Evolutionary conservation across 2,113 vertebrate genomes (phyloP), one percentile per base, ranked within the genome.

Genomic region (Eptesicus fuscus): DNA sequence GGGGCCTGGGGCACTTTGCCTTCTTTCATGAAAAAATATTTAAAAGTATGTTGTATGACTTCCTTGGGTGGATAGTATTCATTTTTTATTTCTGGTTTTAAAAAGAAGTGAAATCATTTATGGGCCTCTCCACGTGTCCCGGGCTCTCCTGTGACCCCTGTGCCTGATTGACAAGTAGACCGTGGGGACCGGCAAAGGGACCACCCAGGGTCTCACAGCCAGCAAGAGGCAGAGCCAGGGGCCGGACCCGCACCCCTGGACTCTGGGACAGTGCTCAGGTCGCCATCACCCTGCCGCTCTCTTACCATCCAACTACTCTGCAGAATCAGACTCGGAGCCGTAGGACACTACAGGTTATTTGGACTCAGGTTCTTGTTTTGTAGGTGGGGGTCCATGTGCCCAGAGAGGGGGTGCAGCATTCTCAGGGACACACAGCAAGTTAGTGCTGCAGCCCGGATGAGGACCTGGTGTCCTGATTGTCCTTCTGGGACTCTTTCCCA

Each of bases 131-230:
- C n/a, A 16, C n/a, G 37, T 2, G 78, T 2, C 25, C 0, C 10
- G 13, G 53, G 53, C 16, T 56, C 40, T 84, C 18, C 30, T n/a
- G n/a, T 13, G 44, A 56, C 56, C 18, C 17, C 7, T 0, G 30
- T 56, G 51, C 32, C 32, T 1, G 25, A 10, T 3, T 25, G 13
- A 23, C 2, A 14, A 16, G 18, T 9, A 11, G 42, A 76, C 10
- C 1, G 11, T 25, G 8, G 22, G 14, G 37, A 40, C 20, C 0
- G 0, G 30, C 0, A 0, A 22, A 13, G 28, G 30, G 56, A 2
- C 28, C 3, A 12, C 47, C 14, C 47, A 6, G 56, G 35, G n/a
- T 12, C 30, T 61, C 37, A 6, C 0, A 5, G 37, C 44, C 88
- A 73, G 47, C 47, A 32, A 13, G 59, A 47, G 14, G 23, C 12